Percentiles rank a stretch among this genome's conserved stretches.
Conservation (phyloP, 2,113 vertebrate genomes). For the Macquaria australasica region DNA sequence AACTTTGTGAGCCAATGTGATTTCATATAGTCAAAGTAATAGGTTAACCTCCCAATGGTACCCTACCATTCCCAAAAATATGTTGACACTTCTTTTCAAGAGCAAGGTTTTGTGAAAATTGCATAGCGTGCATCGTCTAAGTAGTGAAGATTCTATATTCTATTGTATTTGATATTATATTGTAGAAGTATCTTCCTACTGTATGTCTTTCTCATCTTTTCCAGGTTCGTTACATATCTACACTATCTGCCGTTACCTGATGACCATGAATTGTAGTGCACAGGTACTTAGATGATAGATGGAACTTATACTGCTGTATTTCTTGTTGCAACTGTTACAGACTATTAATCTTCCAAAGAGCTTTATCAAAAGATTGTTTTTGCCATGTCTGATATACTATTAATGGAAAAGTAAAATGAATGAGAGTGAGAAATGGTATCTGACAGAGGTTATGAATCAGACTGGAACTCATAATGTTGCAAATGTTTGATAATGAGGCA, state of each 20-base stretch:
- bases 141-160: background rate
- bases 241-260: conserved; percentile 93
- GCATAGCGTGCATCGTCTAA: background rate
- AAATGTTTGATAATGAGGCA: background rate
- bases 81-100: background rate
- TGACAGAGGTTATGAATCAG: background rate
- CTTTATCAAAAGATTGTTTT: conserved; percentile 12
- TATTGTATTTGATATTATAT: background rate
- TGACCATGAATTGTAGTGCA: conserved; percentile 87
- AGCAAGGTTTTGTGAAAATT: background rate
- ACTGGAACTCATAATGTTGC: background rate
- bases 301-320: background rate
- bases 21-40: background rate
- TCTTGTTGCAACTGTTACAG: background rate
- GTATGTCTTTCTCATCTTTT: conserved; percentile 38
- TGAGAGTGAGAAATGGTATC: background rate
- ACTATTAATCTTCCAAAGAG: background rate
- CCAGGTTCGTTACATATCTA: conserved; percentile 93
- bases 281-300: conserved; percentile 84
- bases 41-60: background rate
- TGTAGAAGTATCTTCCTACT: background rate
- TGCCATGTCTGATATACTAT: background rate
- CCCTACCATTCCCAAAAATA: background rate
- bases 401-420: background rate
- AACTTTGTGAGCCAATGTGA: background rate